Evolutionary conservation across 2,797 vertebrate species (phyloP), one percentile per base, ranked within the genome.

Genomic region (Sparus aurata): DNA sequence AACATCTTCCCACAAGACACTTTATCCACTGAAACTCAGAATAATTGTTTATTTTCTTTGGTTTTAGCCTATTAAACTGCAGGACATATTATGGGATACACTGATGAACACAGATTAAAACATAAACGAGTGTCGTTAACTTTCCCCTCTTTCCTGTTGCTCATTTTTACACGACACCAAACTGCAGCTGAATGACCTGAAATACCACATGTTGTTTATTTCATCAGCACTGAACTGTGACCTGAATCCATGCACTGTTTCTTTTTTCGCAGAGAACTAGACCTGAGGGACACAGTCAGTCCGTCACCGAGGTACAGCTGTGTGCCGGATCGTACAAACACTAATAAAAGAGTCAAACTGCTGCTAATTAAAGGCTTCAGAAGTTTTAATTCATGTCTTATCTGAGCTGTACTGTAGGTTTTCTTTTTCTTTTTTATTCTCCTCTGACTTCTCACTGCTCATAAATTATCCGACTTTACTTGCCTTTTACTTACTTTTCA

Each of bases 291-390:
- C 5, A 0, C 0, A 9, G 11, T 89, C 41, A 22, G 3, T 49
- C 1, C 46, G 3, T 0, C 11, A 46, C 76, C 81, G 4, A 86
- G 90, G 90, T 93, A 91, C 65, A 50, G 54, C 67, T 13, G 0
- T 7, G 46, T 30, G 3, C 12, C 22, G 23, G 3, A 3, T 50
- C 12, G 4, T 34, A 10, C 18, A 27, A 1, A 17, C 11, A 13
- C 16, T 41, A 18, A 25, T 7, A 3, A 8, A 18, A 45, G 34
- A 38, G 0, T 49, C 9, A 5, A n/a, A 46, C 11, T 57, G 0
- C 25, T 18, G 4, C 53, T 43, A 13, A 18, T 2, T 17, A 17
- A 55, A 22, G 3, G 6, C 0, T 52, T 27, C 12, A 4, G n/a
- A n/a, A n/a, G 15, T 49, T 45, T 45, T 10, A 41, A 41, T n/a